These are phyloP conservation scores for Lathronympha strigana DNA, from an alignment of 2,888 invertebrate genomes.

Conservation along the genomic window DNA sequence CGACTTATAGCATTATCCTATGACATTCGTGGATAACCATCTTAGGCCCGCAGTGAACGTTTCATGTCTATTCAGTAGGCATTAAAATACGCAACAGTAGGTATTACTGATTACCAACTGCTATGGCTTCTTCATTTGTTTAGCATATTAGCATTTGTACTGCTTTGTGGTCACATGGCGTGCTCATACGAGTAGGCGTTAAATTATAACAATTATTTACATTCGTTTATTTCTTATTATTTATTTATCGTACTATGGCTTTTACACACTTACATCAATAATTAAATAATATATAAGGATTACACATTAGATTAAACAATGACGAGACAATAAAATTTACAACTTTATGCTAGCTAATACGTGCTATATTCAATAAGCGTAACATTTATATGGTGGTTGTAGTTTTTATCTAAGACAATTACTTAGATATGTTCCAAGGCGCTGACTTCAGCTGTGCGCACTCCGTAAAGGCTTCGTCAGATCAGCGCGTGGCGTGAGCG, in stretches of 20 bases:
- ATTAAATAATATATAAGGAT: no score
- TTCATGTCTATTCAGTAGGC: not conserved
- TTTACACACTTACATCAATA: no score
- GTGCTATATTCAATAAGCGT: no score
- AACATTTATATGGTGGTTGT: not conserved
- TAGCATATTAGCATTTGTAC: conserved; percentile 14
- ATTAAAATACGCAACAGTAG: not conserved
- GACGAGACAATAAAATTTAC: no score
- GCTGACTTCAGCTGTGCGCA: conserved; percentile 18
- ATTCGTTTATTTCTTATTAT: no score
- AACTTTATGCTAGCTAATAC: no score
- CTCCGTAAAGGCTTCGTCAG: conserved; percentile 37
- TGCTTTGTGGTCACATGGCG: conserved; percentile 22
- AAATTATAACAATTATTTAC: no score
- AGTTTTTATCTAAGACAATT: not conserved
- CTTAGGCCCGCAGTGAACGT: not conserved
- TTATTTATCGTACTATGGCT: no score
- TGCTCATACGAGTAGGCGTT: not conserved
- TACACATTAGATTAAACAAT: no score
- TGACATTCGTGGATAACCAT: no score
- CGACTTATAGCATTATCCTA: no score
- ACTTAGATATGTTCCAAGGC: conserved; percentile 4
- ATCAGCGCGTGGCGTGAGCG: no score
- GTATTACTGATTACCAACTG: not conserved
- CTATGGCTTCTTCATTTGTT: conserved; percentile 21